phyloP scores from a whole-genome alignment of 2,888 invertebrate genomes.

The Trilocha varians region DNA sequence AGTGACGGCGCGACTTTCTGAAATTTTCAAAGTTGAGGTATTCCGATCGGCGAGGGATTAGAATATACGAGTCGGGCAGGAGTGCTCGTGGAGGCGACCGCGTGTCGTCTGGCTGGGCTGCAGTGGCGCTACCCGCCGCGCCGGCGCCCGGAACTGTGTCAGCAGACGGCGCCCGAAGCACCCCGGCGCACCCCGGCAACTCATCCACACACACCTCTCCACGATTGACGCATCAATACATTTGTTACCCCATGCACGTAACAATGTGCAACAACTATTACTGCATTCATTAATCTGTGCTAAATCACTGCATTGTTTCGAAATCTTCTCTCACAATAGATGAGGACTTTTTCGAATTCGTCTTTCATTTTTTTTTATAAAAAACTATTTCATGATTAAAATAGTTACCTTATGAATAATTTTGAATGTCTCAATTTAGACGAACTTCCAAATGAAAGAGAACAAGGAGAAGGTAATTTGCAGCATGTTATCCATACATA shows the following conservation, averaged over 20 bases:
- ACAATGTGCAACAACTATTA: slow-evolving; percentile 28
- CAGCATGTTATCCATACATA: too few relatives aligned
- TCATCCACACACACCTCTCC: slow-evolving; percentile 46
- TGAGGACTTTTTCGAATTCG: too few relatives aligned
- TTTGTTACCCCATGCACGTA: slow-evolving; percentile 36
- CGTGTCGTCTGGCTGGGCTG: slow-evolving; percentile 65
- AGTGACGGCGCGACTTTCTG: slow-evolving; percentile 8
- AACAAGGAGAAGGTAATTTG: too few relatives aligned
- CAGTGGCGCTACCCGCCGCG: slow-evolving; percentile 53
- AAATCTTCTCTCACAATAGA: neutral
- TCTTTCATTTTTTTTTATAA: too few relatives aligned
- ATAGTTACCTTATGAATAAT: too few relatives aligned
- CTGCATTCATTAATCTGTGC: slow-evolving; percentile 15
- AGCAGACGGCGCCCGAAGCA: slow-evolving; percentile 53
- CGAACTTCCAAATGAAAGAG: too few relatives aligned
- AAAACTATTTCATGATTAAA: too few relatives aligned
- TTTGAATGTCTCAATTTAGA: too few relatives aligned
- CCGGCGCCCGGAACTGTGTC: slow-evolving; percentile 71
- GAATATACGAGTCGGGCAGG: slow-evolving; percentile 31
- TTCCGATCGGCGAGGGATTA: slow-evolving; percentile 21
- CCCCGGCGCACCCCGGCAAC: slow-evolving; percentile 44
- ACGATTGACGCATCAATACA: slow-evolving; percentile 54
- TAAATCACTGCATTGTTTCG: neutral
- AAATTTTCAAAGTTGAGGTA: slow-evolving; percentile 23
- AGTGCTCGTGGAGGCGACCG: slow-evolving; percentile 53